These are phyloP conservation scores for Pygocentrus nattereri DNA, from an alignment of 2,797 vertebrate genomes.

Conservation along the genomic window DNA sequence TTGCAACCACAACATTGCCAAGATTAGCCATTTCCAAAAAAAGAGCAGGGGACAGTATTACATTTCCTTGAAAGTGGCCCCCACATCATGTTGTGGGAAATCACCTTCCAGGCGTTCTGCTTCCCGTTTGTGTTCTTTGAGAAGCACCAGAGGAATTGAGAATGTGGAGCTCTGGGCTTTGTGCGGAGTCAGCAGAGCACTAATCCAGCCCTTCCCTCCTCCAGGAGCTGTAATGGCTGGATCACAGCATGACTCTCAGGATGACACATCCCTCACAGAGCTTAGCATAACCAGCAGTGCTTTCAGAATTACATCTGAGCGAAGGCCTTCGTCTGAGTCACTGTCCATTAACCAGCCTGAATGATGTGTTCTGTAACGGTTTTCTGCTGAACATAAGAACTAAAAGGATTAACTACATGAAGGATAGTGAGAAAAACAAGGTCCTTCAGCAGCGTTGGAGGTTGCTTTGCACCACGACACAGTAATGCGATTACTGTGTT, in stretches of 20 bases:
- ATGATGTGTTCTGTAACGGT: not conserved
- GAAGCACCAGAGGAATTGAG: slow-evolving; percentile 7
- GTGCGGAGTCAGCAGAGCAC: slow-evolving; percentile 43
- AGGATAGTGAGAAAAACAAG: no score
- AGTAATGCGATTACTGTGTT: no score
- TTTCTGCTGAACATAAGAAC: not conserved
- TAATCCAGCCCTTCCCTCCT: slow-evolving; percentile 31
- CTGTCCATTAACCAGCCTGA: slow-evolving; percentile 14
- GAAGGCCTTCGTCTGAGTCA: not conserved
- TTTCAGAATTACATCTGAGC: slow-evolving; percentile 25
- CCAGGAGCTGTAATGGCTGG: slow-evolving; percentile 14
- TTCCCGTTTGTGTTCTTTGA: not conserved
- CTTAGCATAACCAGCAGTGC: not conserved
- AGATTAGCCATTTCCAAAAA: no score
- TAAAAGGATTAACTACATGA: not conserved
- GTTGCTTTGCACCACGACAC: no score
- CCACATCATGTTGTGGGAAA: not conserved
- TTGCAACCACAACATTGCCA: no score
- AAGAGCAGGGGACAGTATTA: no score
- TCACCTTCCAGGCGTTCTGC: not conserved
- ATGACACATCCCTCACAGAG: slow-evolving; percentile 23
- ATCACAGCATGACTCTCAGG: slow-evolving; percentile 31
- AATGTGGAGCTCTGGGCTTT: slow-evolving; percentile 31
- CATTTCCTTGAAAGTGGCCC: no score
- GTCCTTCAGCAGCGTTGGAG: no score